Evolutionary conservation across 2,888 invertebrate genomes (phyloP).

Genomic region (Agonum fuliginosum): DNA sequence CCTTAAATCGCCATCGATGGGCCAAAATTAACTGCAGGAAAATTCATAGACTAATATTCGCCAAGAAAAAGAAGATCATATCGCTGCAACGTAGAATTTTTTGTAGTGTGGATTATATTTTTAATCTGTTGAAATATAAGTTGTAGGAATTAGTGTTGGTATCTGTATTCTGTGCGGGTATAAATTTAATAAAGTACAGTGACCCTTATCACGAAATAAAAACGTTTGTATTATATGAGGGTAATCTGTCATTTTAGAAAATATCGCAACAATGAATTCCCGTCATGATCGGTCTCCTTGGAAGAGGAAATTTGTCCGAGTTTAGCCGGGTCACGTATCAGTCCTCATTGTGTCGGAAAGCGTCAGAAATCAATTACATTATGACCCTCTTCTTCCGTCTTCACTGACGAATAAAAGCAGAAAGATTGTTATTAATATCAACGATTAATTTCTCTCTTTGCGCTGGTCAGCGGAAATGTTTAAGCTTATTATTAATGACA

Average conservation of each 20-base stretch:
- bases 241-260: slow-evolving; percentile 33
- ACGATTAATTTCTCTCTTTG: slow-evolving; percentile 50
- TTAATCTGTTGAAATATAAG: not conserved
- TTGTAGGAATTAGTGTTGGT: not conserved
- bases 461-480: slow-evolving; percentile 51
- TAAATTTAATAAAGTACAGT: slow-evolving; percentile 32
- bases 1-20: not conserved
- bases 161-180: not conserved
- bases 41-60: not conserved
- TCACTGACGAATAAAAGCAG: slow-evolving; percentile 46
- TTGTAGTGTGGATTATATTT: too few species aligned
- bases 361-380: slow-evolving; percentile 51
- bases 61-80: too few species aligned
- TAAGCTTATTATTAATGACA: slow-evolving; percentile 58
- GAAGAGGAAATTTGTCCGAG: slow-evolving; percentile 29
- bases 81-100: too few species aligned
- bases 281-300: slow-evolving; percentile 16
- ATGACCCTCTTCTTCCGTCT: slow-evolving; percentile 35
- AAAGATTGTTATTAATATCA: slow-evolving; percentile 57
- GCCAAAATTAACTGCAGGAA: not conserved
- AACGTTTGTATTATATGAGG: slow-evolving; percentile 32
- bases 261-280: slow-evolving; percentile 43
- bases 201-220: slow-evolving; percentile 35
- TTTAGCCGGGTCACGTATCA: slow-evolving; percentile 50
- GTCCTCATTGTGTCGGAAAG: slow-evolving; percentile 44